Base-by-base conservation (phyloP, 1,140 invertebrate species). In the Pseudachorutes palmiensis region DNA sequence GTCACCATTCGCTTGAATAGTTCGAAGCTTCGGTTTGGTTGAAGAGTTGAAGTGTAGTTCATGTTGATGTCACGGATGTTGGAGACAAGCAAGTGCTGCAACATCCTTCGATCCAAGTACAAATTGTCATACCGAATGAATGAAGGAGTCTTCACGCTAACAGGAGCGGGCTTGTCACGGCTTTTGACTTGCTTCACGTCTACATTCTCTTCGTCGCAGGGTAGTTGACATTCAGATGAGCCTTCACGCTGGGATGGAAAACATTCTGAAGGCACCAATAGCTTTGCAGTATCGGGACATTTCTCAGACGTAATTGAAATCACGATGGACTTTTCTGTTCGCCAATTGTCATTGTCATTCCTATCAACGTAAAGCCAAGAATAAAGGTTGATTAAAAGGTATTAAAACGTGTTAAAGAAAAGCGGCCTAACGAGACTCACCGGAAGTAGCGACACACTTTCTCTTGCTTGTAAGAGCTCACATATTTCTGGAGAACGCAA, bases 311-410 rank as follows among this genome's bases (percentile, higher is more conserved):
- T 14, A 24, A 55, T 55, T 5, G 51, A 14, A 24, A 55, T 55
- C 24, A 14, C 51, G 24, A 55, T 55, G 14, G 51, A 14, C 24
- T 55, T 55, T 22, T 55, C 51, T 22, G 51, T 55, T 24, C 51
- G 12, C 51, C 51, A 55, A 16, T 9, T 22, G 51, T 55, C 51
- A 55, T 55, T 55, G 51, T 55, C 51, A 55, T 55, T 55, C 24
- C 36, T 41, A 9, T 5, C 36, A 41, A 41, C 36, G 36, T 41
- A 9, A 9, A 41, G 5, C 36, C 5, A 41, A 41, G 19, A 41
- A 9, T 41, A 41, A 41, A 19, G 36, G 36, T 9, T 41, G 5
- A 9, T n/a, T n/a, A n/a, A n/a, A 41, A 41, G 5, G 5, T 41
- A 41, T 19, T 41, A 19, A 41, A 41, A 41, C 19, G 19, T 9